Base-by-base conservation (phyloP, 2,888 invertebrate genomes). In the Pristionchus exspectatus region DNA sequence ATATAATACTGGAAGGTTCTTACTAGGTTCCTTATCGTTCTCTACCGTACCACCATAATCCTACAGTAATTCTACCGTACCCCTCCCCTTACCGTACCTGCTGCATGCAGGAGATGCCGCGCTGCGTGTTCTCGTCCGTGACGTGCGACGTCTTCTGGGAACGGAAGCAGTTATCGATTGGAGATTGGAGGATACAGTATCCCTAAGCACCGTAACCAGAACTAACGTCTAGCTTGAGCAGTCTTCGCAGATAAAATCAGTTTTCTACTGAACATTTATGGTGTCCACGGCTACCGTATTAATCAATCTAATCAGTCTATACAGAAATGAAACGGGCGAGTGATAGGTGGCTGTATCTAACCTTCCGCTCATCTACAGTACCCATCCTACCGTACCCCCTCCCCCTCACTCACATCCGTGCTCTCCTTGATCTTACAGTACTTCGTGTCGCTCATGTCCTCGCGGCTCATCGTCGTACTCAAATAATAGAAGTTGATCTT, bases 371-470 rank as follows among this genome's bases (percentile, higher is more conserved):
- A 38, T 38, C 38, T 5, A 38, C 38, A 38, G 38, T 38, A 50
- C 12, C 24, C 59, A 59, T 24, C 2, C 63, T 69, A 69, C 69
- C 27, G 69, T 66, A 66, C 66, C n/a, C n/a, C n/a, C n/a, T 59
- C 59, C 59, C 59, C 21, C 59, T 59, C 59, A 59, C 24, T 59
- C 59, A 18, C 59, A 18, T 24, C 59, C 59, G 59, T 59, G 24
- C 69, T 69, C 74, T 74, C 24, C 74, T 63, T 63, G 63, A n/a
- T 24, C 63, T 63, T 14, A 3, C 21, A 5, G 74, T 74, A 38
- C 74, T 33, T 74, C 24, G 74, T 74, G 74, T 74, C 74, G 74
- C 74, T 74, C 74, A 18, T 24, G 38, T 74, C 74, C 24, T 74
- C 74, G 0, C 74, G 74, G 21, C 74, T 74, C 33, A 74, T 33